Conservation (phyloP, 2,113 vertebrate genomes). For the Choloepus hoffmanni region DNA sequence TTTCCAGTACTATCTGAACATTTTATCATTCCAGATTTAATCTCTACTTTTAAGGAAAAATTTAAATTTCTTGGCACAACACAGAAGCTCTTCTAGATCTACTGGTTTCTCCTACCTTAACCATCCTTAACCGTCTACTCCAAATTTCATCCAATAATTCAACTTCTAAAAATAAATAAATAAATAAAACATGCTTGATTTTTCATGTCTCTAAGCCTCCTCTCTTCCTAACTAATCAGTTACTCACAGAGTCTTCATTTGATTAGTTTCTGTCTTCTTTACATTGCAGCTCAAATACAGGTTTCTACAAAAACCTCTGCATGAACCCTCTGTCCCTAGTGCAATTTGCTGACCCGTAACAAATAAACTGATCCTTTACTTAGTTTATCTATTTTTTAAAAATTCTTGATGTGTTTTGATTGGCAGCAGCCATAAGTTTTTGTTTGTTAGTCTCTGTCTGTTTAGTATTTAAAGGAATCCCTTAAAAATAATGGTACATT, state of each 20-base stretch:
- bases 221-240: neutral
- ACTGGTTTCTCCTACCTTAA: neutral
- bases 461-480: neutral
- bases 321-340: neutral
- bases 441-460: neutral
- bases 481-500: neutral
- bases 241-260: neutral
- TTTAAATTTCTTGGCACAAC: neutral
- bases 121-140: neutral
- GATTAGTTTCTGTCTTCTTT: neutral
- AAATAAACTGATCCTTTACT: neutral
- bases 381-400: neutral
- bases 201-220: neutral
- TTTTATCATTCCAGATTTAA: neutral
- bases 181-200: neutral
- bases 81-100: neutral
- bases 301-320: neutral
- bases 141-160: neutral
- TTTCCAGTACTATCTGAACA: no score
- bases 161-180: neutral
- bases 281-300: neutral
- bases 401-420: neutral
- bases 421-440: neutral
- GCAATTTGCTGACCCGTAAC: neutral
- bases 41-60: neutral